Conservation (phyloP, 2,888 invertebrate species). For the Coenonympha arcania region DNA sequence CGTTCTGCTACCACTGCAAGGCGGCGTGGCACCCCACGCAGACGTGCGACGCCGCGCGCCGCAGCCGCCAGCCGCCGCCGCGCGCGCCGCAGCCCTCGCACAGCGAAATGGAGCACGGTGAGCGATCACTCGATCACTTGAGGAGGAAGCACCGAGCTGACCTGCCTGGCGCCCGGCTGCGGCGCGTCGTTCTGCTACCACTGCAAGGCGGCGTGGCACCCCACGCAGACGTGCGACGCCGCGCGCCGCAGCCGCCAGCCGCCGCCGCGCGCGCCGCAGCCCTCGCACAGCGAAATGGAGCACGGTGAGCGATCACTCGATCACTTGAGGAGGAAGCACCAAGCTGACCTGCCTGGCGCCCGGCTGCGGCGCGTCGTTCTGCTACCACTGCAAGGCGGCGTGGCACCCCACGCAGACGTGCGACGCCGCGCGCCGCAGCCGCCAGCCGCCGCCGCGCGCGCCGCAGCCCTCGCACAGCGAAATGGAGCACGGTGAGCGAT, state of each 20-base stretch:
- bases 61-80: conserved; percentile 81
- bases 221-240: conserved; percentile 97
- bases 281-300: conserved; percentile 51
- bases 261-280: conserved; percentile 79
- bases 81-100: conserved; percentile 76
- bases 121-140: no score
- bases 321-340: no score
- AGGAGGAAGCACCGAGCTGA: conserved; percentile 94
- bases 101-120: conserved; percentile 56
- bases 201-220: conserved; percentile 98
- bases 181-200: conserved; percentile 98
- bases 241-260: conserved; percentile 85
- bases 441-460: conserved; percentile 81
- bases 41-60: conserved; percentile 95
- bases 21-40: conserved; percentile 98
- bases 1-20: conserved; percentile 99
- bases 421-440: conserved; percentile 89
- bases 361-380: conserved; percentile 96
- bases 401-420: conserved; percentile 99
- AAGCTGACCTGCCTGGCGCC: conserved; percentile 93
- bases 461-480: conserved; percentile 69
- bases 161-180: conserved; percentile 93
- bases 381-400: conserved; percentile 98
- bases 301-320: no score
- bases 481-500: conserved; percentile 55